These are phyloP conservation scores for Ptilorrhoa leucosticta DNA, from an alignment of 2,113 vertebrate genomes.

Conservation along the genomic window DNA sequence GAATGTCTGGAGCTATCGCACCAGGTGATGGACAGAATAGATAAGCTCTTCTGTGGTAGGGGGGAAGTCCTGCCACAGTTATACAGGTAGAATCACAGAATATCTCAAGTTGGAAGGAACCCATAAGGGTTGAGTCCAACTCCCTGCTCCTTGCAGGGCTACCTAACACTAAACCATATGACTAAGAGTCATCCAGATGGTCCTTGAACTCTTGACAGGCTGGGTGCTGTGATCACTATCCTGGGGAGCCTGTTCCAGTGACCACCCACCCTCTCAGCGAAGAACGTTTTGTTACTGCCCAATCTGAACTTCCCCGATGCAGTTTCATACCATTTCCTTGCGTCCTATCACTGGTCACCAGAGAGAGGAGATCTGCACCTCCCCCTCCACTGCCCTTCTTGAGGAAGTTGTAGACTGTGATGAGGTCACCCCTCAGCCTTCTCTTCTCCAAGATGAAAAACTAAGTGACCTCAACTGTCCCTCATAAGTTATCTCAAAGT, in stretches of 20 bases:
- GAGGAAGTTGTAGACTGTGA: background rate
- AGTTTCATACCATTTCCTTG: background rate
- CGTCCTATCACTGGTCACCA: background rate
- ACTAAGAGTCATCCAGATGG: background rate
- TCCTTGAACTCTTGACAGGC: background rate
- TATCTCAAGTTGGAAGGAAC: background rate
- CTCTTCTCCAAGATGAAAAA: background rate
- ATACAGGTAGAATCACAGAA: background rate
- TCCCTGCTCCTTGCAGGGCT: background rate
- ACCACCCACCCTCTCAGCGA: background rate
- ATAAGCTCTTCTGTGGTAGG: background rate
- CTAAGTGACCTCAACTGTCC: background rate
- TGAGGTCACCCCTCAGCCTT: background rate
- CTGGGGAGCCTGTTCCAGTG: background rate
- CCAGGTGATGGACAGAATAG: too few species aligned
- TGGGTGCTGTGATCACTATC: background rate
- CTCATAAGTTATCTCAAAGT: background rate
- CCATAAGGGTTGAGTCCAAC: background rate
- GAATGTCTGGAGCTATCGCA: too few species aligned
- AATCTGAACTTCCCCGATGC: background rate
- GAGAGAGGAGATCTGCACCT: background rate
- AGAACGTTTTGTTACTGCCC: background rate
- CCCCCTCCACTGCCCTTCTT: background rate
- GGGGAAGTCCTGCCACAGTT: background rate
- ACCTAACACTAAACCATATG: background rate